Percentiles rank a stretch among this genome's conserved stretches.
Conservation (phyloP, 2,113 vertebrate genomes). For the Eidolon helvum region DNA sequence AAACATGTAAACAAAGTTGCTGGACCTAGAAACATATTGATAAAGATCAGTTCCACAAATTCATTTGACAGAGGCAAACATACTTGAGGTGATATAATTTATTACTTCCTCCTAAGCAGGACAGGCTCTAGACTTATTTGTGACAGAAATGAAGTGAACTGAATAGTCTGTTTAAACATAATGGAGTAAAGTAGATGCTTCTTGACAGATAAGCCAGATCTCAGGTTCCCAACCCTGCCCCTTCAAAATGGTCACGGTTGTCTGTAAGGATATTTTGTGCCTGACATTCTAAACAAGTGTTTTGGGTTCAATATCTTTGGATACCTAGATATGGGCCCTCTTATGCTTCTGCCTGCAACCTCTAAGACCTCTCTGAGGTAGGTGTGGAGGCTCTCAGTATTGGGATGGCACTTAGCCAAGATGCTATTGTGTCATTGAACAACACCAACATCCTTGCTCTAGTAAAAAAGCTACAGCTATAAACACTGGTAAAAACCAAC, state of each 20-base stretch:
- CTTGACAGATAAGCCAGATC: background rate
- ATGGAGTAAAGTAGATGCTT: background rate
- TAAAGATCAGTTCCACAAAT: conserved; percentile 69
- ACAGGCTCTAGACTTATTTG: background rate
- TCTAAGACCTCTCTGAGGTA: background rate
- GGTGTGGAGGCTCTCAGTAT: background rate
- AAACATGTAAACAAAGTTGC: conserved; percentile 75
- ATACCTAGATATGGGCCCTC: background rate
- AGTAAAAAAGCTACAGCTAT: background rate
- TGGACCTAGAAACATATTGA: conserved; percentile 64
- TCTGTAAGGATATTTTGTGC: background rate
- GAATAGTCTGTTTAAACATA: conserved; percentile 14
- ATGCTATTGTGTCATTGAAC: background rate
- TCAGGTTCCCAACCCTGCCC: background rate
- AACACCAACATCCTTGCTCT: background rate
- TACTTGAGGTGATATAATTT: conserved; percentile 65
- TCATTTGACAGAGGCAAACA: conserved; percentile 66
- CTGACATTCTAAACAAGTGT: background rate
- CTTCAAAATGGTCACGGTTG: background rate
- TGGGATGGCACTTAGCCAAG: background rate
- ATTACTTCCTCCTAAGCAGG: conserved; percentile 65
- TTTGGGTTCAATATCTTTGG: background rate
- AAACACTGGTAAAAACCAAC: background rate
- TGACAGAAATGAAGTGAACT: conserved; percentile 21
- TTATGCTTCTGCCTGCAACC: background rate